Percentiles rank a stretch among this genome's conserved stretches.
Evolutionary conservation across 2,888 invertebrate genomes (phyloP).

Genomic region (Tachystola acroxantha): DNA sequence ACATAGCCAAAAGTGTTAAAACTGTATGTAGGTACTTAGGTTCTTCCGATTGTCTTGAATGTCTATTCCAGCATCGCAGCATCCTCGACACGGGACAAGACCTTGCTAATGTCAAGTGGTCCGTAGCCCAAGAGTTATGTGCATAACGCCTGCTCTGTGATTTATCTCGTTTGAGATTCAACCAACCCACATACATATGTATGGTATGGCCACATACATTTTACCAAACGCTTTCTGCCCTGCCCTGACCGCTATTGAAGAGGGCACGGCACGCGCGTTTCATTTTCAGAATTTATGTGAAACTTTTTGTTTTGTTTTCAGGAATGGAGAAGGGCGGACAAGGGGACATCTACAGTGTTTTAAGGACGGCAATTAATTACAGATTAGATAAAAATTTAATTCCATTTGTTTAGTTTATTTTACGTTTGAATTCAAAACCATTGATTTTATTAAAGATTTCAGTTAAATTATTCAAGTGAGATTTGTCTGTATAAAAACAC

Average conservation of each 20-base stretch:
- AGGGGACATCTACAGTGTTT: slow-evolving; percentile 7
- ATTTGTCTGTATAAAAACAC: no score
- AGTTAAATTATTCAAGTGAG: no score
- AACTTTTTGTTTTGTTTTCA: slow-evolving; percentile 34
- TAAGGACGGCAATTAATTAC: neutral
- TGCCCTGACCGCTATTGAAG: slow-evolving; percentile 29
- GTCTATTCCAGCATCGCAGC: slow-evolving; percentile 5
- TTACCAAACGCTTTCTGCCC: slow-evolving; percentile 42
- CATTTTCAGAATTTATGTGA: slow-evolving; percentile 34
- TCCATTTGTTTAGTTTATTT: no score
- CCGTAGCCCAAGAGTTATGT: slow-evolving; percentile 62
- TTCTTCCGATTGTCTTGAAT: no score
- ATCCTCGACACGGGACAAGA: slow-evolving; percentile 37
- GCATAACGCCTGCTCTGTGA: slow-evolving; percentile 63
- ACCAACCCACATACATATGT: slow-evolving; percentile 51
- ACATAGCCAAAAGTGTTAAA: no score
- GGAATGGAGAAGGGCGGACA: slow-evolving; percentile 13
- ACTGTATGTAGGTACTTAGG: no score
- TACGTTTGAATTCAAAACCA: no score
- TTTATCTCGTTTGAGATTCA: slow-evolving; percentile 58
- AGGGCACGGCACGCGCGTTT: slow-evolving; percentile 24
- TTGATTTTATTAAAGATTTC: no score
- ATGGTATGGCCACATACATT: slow-evolving; percentile 37
- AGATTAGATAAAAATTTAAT: neutral
- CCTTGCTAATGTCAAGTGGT: slow-evolving; percentile 66